A percentile compares a stretch with the other conserved stretches of the same genome.
Conservation (phyloP, 1,140 invertebrate species). For the Fopius arisanus region DNA sequence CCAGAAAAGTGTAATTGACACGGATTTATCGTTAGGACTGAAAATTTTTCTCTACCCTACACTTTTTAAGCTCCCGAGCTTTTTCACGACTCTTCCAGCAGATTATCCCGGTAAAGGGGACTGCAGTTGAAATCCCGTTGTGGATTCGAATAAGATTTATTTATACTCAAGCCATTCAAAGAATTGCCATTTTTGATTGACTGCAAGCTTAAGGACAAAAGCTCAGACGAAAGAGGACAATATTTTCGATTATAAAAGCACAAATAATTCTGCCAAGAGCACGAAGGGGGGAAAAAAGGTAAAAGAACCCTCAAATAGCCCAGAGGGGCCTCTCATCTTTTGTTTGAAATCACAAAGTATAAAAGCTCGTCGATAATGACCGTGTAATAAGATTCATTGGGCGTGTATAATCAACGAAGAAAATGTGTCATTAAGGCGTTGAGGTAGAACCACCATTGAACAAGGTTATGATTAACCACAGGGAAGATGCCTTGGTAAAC, state of each 20-base stretch:
- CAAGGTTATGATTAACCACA: background rate
- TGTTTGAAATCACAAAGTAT: conserved; percentile 47
- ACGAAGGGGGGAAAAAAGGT: background rate
- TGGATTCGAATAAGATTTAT: too few relatives aligned
- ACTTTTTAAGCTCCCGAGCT: background rate
- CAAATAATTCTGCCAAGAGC: too few relatives aligned
- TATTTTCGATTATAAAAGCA: too few relatives aligned
- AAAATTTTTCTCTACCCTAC: conserved; percentile 43
- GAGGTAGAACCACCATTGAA: background rate
- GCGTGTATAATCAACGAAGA: conserved; percentile 25
- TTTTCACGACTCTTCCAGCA: background rate
- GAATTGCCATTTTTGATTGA: too few relatives aligned
- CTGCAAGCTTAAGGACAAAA: too few relatives aligned
- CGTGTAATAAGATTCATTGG: conserved; percentile 42
- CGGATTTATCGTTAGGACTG: conserved; percentile 49
- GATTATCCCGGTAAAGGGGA: background rate
- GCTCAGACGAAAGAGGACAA: too few relatives aligned
- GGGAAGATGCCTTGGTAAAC: background rate
- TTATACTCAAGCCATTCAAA: too few relatives aligned
- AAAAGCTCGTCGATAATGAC: conserved; percentile 39
- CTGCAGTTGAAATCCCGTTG: too few relatives aligned
- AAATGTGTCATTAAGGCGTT: conserved; percentile 19
- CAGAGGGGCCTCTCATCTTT: conserved; percentile 26
- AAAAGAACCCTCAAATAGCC: background rate
- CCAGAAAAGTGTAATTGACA: conserved; percentile 52